These are phyloP conservation scores for Plagodis dolabraria DNA, from an alignment of 2,888 invertebrate genomes.

Conservation along the genomic window DNA sequence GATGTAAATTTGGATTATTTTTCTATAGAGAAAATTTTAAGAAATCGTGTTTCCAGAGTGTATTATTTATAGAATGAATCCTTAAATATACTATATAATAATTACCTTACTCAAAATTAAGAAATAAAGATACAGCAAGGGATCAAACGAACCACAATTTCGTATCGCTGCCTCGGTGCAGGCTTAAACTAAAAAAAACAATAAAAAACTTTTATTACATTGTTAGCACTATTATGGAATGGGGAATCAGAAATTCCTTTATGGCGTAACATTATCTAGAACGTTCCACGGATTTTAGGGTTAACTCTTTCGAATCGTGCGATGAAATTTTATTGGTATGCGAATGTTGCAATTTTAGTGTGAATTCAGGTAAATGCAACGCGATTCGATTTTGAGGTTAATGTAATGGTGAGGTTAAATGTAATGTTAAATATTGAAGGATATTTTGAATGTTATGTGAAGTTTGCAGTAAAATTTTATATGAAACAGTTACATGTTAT, in stretches of 20 bases:
- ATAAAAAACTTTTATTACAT: background rate
- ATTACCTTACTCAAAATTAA: too few species aligned
- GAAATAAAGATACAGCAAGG: too few species aligned
- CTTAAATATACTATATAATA: too few species aligned
- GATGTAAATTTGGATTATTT: too few species aligned
- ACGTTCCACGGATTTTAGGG: conserved; percentile 29
- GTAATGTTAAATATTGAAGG: background rate
- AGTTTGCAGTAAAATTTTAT: background rate
- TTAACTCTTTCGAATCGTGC: conserved; percentile 30
- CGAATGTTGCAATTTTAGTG: conserved; percentile 36
- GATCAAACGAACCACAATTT: too few species aligned
- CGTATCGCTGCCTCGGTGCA: too few species aligned
- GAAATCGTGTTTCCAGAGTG: too few species aligned
- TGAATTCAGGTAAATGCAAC: conserved; percentile 27
- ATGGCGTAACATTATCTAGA: conserved; percentile 31
- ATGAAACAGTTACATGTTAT: too few species aligned
- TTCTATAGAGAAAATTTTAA: too few species aligned
- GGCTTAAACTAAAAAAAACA: too few species aligned
- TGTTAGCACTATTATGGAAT: background rate
- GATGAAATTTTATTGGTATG: conserved; percentile 36
- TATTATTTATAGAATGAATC: too few species aligned
- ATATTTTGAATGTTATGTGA: background rate
- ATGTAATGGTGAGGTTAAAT: background rate
- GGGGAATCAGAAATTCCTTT: conserved; percentile 32
- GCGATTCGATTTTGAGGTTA: conserved; percentile 16